These are phyloP conservation scores for Noctilio leporinus DNA, from an alignment of 2,113 vertebrate species.

Conservation along the genomic window DNA sequence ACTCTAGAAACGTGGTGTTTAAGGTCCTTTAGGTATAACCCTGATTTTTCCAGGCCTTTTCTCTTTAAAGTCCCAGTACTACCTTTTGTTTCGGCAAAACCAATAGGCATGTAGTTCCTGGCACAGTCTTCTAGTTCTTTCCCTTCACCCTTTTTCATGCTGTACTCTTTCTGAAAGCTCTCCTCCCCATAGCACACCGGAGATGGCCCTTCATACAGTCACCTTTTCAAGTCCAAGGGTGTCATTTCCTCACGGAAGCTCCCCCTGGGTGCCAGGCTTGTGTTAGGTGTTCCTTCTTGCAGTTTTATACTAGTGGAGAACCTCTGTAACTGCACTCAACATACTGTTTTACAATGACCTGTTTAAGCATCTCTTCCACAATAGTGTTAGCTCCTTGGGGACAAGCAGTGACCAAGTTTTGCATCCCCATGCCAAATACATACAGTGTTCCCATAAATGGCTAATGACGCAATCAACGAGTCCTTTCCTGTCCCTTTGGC, in stretches of 20 bases:
- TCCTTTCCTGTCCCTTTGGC: background rate
- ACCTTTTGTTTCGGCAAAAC: background rate
- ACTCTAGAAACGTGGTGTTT: background rate
- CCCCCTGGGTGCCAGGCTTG: background rate
- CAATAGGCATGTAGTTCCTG: background rate
- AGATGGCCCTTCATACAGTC: background rate
- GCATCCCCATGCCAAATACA: background rate
- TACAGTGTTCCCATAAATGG: background rate
- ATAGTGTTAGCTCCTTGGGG: background rate
- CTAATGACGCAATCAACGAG: background rate
- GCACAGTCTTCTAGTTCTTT: background rate
- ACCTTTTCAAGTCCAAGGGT: background rate
- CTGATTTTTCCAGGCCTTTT: conserved; percentile 5
- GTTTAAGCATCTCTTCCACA: background rate
- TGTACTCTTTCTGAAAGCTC: background rate
- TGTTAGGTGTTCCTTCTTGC: background rate
- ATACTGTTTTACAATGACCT: background rate
- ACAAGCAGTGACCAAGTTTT: conserved; percentile 9
- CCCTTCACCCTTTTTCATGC: background rate
- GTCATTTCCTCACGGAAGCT: background rate
- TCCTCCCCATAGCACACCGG: background rate
- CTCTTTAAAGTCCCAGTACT: background rate
- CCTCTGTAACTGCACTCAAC: background rate
- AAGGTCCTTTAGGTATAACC: background rate
- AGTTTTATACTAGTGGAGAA: background rate